Evolutionary conservation across 1,140 invertebrate species (phyloP).

Genomic region (Cecropterus lyciades): DNA sequence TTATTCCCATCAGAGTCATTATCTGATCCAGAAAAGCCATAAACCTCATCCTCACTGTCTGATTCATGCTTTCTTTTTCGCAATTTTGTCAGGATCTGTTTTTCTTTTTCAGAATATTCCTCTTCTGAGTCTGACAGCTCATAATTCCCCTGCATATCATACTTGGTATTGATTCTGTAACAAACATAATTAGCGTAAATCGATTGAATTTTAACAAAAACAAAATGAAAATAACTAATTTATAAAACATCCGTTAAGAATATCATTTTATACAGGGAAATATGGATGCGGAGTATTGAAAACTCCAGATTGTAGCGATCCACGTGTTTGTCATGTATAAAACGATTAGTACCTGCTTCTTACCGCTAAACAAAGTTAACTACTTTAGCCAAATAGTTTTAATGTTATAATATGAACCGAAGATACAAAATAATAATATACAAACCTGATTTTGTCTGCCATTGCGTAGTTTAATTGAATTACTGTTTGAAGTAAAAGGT

Average conservation of each 20-base stretch:
- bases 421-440: background rate
- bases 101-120: conserved; percentile 88
- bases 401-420: background rate
- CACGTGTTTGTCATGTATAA: background rate
- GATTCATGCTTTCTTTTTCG: conserved; percentile 82
- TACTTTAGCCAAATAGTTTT: too few species aligned
- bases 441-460: conserved; percentile 63
- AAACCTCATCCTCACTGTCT: conserved; percentile 87
- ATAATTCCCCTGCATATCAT: conserved; percentile 83
- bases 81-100: conserved; percentile 86
- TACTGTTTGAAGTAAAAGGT: conserved; percentile 17
- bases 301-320: background rate
- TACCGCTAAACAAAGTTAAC: too few species aligned
- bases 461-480: conserved; percentile 37
- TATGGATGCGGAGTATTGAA: background rate
- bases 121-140: conserved; percentile 89
- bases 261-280: too few species aligned
- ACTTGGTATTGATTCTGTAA: conserved; percentile 74
- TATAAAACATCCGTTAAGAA: too few species aligned
- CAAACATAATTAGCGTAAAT: conserved; percentile 30
- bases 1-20: conserved; percentile 73
- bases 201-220: too few species aligned
- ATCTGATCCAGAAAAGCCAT: conserved; percentile 86
- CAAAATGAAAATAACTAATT: too few species aligned
- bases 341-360: too few species aligned